Percentiles rank a stretch among this genome's conserved stretches.
Evolutionary conservation across 2,113 vertebrate genomes (phyloP).

Genomic region (Tylochromis polylepis): DNA sequence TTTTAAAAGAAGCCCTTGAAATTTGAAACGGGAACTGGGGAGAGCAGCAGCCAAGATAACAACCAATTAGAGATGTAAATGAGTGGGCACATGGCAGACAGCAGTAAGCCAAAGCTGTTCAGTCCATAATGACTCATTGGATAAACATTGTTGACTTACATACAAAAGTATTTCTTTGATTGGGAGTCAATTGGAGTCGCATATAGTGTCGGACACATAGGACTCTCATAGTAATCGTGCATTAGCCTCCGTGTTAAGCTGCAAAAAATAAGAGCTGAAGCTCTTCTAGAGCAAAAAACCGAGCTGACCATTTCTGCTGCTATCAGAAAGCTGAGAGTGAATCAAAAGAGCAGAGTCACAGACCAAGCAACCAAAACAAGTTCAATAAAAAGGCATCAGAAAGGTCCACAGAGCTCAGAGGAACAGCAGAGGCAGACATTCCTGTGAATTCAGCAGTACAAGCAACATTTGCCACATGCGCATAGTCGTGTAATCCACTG

Average conservation of each 20-base stretch:
- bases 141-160: not conserved
- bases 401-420: not conserved
- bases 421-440: not conserved
- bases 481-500: not conserved
- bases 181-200: not conserved
- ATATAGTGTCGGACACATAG: not conserved
- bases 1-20: not conserved
- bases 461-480: not conserved
- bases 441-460: not conserved
- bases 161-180: not conserved
- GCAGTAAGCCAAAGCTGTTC: not conserved
- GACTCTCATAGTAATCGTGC: not conserved
- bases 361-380: not conserved
- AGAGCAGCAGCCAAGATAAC: not conserved
- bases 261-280: not conserved
- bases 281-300: not conserved
- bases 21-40: accelerated
- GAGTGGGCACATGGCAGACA: not conserved
- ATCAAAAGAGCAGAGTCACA: not conserved
- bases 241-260: not conserved
- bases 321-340: not conserved
- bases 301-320: not conserved
- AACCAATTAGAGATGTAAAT: not conserved
- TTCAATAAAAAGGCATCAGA: not conserved
- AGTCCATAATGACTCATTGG: not conserved